Percentiles rank a stretch among this genome's conserved stretches.
Conservation (phyloP, 37 sponge, comb jelly and placozoan species). For the Ianthella basta region DNA sequence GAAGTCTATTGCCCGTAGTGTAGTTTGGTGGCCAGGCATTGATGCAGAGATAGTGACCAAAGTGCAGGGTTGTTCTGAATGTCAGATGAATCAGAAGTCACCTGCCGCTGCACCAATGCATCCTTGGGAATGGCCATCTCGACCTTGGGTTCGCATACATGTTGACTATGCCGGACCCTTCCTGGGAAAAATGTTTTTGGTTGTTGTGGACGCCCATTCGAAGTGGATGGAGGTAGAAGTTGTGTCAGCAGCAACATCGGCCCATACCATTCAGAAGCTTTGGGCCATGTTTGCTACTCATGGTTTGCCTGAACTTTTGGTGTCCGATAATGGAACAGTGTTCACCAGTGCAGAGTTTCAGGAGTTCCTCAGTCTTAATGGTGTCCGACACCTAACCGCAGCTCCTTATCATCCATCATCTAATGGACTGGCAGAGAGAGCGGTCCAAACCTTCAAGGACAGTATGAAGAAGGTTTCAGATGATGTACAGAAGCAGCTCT, state of each 20-base stretch:
- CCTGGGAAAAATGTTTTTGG: constrained; percentile 20
- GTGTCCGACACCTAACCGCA: constrained; percentile 17
- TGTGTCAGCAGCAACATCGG: constrained; percentile 25
- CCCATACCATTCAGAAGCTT: constrained; percentile 21
- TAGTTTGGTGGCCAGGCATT: constrained; percentile 25
- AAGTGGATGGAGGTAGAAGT: constrained; percentile 40
- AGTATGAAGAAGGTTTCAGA: not conserved
- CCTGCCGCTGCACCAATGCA: constrained; percentile 8
- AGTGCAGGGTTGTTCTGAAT: not conserved
- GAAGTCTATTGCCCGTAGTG: constrained; percentile 7
- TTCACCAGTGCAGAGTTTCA: constrained; percentile 31
- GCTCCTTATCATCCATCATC: constrained; percentile 43
- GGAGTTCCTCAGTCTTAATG: constrained; percentile 17
- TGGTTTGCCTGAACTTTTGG: constrained; percentile 30
- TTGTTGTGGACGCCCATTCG: constrained; percentile 32
- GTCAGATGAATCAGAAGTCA: not conserved
- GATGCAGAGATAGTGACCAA: not conserved
- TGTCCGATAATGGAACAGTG: constrained; percentile 25
- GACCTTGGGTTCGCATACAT: constrained; percentile 15
- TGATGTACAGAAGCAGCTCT: not conserved
- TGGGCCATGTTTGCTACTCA: constrained; percentile 30
- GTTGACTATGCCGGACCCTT: constrained; percentile 25
- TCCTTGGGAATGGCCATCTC: constrained; percentile 34
- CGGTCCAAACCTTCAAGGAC: constrained; percentile 33
- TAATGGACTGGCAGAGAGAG: constrained; percentile 43